Conservation (phyloP, 2,113 vertebrate species). For the Clarias gariepinus region DNA sequence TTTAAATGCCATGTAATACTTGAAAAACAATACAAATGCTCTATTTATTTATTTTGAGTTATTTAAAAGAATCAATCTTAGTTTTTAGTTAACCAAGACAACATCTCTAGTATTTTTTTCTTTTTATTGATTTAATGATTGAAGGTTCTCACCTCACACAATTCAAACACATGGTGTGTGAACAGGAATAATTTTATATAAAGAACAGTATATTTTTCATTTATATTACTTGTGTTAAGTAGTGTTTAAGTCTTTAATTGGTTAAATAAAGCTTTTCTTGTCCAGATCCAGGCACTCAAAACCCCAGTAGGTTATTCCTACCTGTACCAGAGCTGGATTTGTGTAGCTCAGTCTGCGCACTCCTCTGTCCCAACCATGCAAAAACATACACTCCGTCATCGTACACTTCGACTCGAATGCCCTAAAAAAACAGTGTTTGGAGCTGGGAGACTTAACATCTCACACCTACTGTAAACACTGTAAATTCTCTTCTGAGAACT, state of each 20-base stretch:
- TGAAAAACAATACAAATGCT: neutral
- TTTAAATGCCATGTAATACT: neutral
- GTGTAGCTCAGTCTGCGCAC: constrained; percentile 54
- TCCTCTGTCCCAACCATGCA: constrained; percentile 50
- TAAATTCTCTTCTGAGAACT: neutral
- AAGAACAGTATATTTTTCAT: neutral
- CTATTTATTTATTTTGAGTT: neutral
- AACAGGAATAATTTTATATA: neutral
- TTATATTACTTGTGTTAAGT: neutral
- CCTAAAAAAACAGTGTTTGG: neutral
- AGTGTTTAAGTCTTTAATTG: neutral
- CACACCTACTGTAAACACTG: neutral
- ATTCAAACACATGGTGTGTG: neutral
- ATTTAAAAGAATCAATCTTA: neutral
- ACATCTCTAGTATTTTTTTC: neutral
- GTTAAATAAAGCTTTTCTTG: neutral
- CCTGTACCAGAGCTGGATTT: constrained; percentile 62
- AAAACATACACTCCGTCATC: neutral
- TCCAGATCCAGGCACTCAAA: neutral
- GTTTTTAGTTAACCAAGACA: neutral
- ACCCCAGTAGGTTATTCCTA: constrained; percentile 42
- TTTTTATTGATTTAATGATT: neutral
- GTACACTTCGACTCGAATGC: constrained; percentile 26
- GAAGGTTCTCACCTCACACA: neutral
- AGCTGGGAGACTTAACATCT: neutral